Evolutionary conservation across 1,140 invertebrate genomes (phyloP), one percentile per base, ranked within the genome.

Genomic region (Pseudobourletiella spinata): DNA sequence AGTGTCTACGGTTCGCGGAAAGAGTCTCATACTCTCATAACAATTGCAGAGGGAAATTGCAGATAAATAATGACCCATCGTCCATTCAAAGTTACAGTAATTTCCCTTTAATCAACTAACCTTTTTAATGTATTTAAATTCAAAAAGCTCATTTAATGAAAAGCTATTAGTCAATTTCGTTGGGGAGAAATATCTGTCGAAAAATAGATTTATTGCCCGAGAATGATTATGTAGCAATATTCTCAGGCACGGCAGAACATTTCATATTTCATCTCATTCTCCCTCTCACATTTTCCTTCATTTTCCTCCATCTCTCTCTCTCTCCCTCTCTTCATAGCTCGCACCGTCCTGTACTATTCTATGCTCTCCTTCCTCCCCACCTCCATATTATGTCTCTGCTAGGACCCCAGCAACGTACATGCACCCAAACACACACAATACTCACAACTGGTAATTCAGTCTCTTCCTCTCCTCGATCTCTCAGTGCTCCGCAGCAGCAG

Each of bases 221-320:
- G 48, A 51, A 51, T 51, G 14, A 51, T 51, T 51, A 26, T 51
- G 48, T 26, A 25, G 3, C 24, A 25, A 25, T 25, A 3, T 51
- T 51, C n/a, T 11, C 6, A 46, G 44, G 18, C 44, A 46, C 18
- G 44, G 44, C 22, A 51, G n/a, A n/a, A 51, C 48, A 51, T 51
- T 51, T 51, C 48, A 51, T 51, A 51, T 51, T 51, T 51, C 48
- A 51, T 51, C 28, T 51, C 24, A 51, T 51, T 51, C 32, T 51
- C 25, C 24, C 48, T 48, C 44, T 48, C 6, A 26, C 48, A 26
- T 26, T 26, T 51, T 51, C 22, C 6, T 26, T 51, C 22, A 22
- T 26, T 51, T 51, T 51, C 4, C 4, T 26, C 48, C 24, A 15
- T 51, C 22, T 51, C 24, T 26, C 48, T 51, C 48, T 24, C 48